Evolutionary conservation across 2,888 invertebrate species (phyloP), one percentile per base, ranked within the genome.

Genomic region (Adelphocoris suturalis): DNA sequence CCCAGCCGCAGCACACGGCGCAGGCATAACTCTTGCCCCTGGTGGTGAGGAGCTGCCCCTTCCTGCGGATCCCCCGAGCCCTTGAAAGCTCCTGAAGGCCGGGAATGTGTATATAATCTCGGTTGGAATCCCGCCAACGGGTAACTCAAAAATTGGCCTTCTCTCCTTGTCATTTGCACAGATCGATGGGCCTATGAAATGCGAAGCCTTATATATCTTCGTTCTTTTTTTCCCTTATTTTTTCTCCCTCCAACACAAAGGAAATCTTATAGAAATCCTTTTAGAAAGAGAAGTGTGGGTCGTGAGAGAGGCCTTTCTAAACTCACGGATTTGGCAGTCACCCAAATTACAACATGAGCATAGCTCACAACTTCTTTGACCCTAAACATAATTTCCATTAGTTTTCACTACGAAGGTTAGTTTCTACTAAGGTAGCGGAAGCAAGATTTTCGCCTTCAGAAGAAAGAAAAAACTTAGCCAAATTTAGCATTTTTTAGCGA

Each of bases 1-100:
- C 37, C 14, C 46, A 78, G 78, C 78, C 47, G 37, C 78, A 47
- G 78, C 78, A 19, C 78, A 78, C 28, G 78, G 78, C 78, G 78
- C 78, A 78, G 78, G 78, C 78, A 78, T 78, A 78, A 78, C 47
- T 78, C 78, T 78, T 78, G 37, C 68, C 23, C 68, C 68, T 68
- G 23, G 78, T 46, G 46, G 78, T 19, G 47, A 78, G 37, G 46
- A 47, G n/a, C 37, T 7, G 14, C 47, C 47, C 46, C 78, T 16
- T 78, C 78, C 78, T 78, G 16, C 78, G 46, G 37, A 4, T 2
- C 76, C 37, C n/a, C 27, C 7, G 37, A 76, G 28, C 76, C 78
- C 47, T 19, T 78, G 78, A 46, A 19, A 78, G 46, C 16, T 76
- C 78, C 68, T 23, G 78, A 78, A 78, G 78, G 28, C 46, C n/a